Evolutionary conservation across 2,113 vertebrate genomes (phyloP).

Genomic region (Solenodon paradoxus): DNA sequence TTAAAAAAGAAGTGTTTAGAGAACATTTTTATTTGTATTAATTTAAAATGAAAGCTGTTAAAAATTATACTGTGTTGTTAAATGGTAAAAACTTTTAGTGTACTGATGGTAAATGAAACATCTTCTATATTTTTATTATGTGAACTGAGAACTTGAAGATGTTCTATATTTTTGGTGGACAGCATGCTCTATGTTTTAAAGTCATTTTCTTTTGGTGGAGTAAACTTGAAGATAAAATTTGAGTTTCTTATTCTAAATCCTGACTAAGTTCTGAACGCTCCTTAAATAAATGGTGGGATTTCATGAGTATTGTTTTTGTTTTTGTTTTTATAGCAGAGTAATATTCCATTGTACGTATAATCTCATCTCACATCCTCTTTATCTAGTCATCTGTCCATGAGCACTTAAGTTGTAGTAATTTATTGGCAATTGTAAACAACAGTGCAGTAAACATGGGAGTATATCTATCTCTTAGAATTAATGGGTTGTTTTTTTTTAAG

Average conservation of each 20-base stretch:
- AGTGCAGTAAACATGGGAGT: no score
- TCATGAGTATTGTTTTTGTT: no score
- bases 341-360: no score
- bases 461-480: no score
- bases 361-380: no score
- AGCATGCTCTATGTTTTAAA: neutral
- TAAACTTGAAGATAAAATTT: constrained; percentile 12
- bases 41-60: neutral
- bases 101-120: neutral
- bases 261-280: constrained; percentile 2
- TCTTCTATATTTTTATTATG: neutral
- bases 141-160: neutral
- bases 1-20: neutral
- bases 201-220: constrained; percentile 38
- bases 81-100: neutral
- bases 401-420: no score
- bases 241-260: constrained; percentile 37
- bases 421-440: no score
- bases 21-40: neutral
- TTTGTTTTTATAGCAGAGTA: no score
- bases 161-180: neutral
- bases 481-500: no score
- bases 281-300: no score
- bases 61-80: neutral
- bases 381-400: no score